Percentiles rank a stretch among this genome's conserved stretches.
phyloP scores from a whole-genome alignment of 2,113 vertebrate genomes.

The Bettongia penicillata region DNA sequence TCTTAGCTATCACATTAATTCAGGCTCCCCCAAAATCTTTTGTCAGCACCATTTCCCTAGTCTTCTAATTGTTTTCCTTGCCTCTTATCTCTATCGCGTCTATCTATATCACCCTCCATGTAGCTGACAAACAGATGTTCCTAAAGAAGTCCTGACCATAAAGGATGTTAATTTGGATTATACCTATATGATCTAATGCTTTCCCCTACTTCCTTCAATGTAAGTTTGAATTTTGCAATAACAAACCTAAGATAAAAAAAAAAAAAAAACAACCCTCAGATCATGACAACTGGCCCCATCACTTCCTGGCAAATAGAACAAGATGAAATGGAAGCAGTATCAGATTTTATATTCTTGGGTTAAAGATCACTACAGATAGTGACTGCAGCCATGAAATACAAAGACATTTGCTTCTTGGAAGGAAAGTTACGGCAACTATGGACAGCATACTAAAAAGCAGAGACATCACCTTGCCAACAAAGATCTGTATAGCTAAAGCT shows the following conservation, averaged over 20 bases:
- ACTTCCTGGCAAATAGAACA: background rate
- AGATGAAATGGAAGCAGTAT: background rate
- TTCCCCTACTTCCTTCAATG: background rate
- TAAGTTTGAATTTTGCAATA: background rate
- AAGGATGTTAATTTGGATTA: background rate
- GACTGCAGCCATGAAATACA: background rate
- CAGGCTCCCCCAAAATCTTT: background rate
- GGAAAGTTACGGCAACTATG: too few species aligned
- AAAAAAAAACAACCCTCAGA: background rate
- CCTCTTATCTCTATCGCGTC: background rate
- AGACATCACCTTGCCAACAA: too few species aligned
- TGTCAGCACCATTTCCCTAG: too few species aligned
- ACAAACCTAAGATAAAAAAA: background rate
- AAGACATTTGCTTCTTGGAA: too few species aligned
- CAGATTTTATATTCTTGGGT: background rate
- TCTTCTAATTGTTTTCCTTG: background rate
- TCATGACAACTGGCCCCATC: background rate
- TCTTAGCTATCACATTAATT: background rate
- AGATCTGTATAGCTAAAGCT: too few species aligned
- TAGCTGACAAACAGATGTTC: background rate
- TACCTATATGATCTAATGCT: background rate
- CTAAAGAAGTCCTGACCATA: background rate
- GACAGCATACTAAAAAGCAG: too few species aligned
- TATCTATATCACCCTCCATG: background rate
- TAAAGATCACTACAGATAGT: background rate